These are phyloP conservation scores for Macropus fuliginosus DNA, from an alignment of 2,797 vertebrate species.

Conservation along the genomic window DNA sequence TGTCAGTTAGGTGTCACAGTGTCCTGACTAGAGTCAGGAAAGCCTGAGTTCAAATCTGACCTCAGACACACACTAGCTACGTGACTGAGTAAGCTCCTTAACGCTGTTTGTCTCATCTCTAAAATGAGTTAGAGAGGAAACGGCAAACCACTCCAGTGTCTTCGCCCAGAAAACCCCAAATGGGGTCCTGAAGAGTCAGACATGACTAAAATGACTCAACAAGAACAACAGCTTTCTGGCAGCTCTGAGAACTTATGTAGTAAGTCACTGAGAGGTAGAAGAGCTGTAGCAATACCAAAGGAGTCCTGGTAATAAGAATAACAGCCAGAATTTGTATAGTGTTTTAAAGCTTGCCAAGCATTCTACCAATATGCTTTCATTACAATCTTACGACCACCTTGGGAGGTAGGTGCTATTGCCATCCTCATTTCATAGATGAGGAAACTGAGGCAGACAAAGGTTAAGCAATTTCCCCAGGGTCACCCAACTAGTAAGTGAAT, in stretches of 20 bases:
- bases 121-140: neutral
- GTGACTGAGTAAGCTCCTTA: neutral
- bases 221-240: neutral
- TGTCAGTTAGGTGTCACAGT: too few species aligned
- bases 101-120: neutral
- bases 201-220: neutral
- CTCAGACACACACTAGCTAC: neutral
- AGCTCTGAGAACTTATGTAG: neutral
- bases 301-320: neutral
- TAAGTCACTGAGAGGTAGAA: neutral
- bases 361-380: neutral
- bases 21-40: neutral
- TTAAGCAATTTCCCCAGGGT: neutral
- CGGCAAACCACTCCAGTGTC: neutral
- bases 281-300: neutral
- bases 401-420: neutral
- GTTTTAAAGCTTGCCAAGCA: neutral
- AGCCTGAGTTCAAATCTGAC: neutral
- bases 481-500: neutral
- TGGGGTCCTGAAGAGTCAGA: neutral
- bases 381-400: neutral
- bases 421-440: neutral
- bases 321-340: neutral
- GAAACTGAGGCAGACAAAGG: neutral
- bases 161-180: neutral